Base-by-base conservation (phyloP, 2,113 vertebrate species). In the Cephalopholis sonnerati region DNA sequence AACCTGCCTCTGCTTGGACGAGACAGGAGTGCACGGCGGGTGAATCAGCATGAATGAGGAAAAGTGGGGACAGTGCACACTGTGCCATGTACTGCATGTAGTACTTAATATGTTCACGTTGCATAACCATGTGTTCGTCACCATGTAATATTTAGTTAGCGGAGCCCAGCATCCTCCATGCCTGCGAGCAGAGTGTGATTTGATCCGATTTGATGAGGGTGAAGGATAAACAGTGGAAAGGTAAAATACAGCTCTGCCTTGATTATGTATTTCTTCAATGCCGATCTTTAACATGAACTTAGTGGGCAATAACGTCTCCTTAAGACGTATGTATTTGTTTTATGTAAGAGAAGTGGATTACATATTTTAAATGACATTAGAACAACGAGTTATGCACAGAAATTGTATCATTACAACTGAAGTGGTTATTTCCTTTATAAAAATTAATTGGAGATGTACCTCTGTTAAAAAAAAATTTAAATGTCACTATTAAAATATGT, bases 121-220 rank as follows among this genome's bases (percentile, higher is more conserved):
- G 84, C 89, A 53, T 86, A 86, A 92, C 77, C 41, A 46, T 59
- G 68, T 71, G 65, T 79, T 79, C 74, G 80, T 77, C 77, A 77
- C 36, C 81, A 82, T 84, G 78, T 86, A 86, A 80, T 75, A 89
- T 89, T 90, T 67, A 89, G 71, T 81, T 69, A 67, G 55, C 22
- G 7, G 18, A 39, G 70, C 24, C 48, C 6, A 32, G 48, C 22
- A 25, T 73, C 53, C 32, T 24, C 29, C n/a, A 15, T 16, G 25
- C 10, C 29, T 18, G 29, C 3, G 1, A 64, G 59, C 32, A 0
- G 5, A 51, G 50, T 17, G 61, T 24, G 15, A 29, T 36, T 54
- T n/a, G 17, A 80, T 50, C 29, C 0, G 6, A 54, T 64, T 24
- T 4, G 24, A 68, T 68, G 39, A 71, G 39, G 62, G 20, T 10